A percentile compares a stretch with the other conserved stretches of the same genome.
These are phyloP conservation scores for Clupea harengus DNA, from an alignment of 2,113 vertebrate species.

Conservation along the genomic window DNA sequence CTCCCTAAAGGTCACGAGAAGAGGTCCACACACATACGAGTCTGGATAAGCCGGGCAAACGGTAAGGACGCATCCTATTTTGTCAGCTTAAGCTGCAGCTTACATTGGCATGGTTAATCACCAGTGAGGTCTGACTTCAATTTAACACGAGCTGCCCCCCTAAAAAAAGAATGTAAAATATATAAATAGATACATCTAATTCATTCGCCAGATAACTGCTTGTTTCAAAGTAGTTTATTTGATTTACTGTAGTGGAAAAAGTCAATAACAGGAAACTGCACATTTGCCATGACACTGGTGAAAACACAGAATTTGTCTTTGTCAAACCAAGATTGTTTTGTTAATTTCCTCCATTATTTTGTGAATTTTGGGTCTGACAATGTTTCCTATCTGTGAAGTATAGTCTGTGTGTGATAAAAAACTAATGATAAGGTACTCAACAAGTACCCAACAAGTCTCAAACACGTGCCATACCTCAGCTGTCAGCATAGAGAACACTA, in stretches of 20 bases:
- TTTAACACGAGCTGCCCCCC: slow-evolving; percentile 20
- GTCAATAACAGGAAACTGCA: not conserved
- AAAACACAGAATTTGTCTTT: not conserved
- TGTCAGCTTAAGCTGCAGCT: slow-evolving; percentile 35
- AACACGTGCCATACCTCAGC: not conserved
- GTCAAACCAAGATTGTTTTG: not conserved
- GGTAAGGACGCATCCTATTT: slow-evolving; percentile 52
- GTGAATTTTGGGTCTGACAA: too few relatives aligned
- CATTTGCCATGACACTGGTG: not conserved
- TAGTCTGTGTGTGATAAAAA: not conserved
- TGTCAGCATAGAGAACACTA: not conserved
- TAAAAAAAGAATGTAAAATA: not conserved
- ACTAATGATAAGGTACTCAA: not conserved
- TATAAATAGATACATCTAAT: not conserved
- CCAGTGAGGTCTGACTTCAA: slow-evolving; percentile 10
- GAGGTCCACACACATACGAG: slow-evolving; percentile 36
- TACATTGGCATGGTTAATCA: slow-evolving; percentile 29
- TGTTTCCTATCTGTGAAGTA: not conserved
- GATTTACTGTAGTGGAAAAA: not conserved
- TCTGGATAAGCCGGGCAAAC: slow-evolving; percentile 54
- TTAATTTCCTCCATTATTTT: not conserved
- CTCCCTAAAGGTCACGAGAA: slow-evolving; percentile 44
- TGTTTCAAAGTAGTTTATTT: not conserved
- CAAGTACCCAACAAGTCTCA: not conserved
- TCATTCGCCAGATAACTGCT: not conserved